Base-by-base conservation (phyloP, 1,140 invertebrate genomes). In the Bombus affinis region DNA sequence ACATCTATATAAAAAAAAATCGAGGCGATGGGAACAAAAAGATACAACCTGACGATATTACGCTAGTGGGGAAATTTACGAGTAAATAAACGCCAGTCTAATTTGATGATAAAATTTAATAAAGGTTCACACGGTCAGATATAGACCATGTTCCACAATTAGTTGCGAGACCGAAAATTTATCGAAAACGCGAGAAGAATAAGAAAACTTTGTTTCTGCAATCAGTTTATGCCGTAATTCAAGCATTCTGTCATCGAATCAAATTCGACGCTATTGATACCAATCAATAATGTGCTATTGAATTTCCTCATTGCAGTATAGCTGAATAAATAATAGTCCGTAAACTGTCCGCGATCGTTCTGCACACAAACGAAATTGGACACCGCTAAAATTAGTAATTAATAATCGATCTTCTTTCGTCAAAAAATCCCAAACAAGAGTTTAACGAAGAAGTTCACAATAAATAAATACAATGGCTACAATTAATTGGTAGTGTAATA, bases 21-120 rank as follows among this genome's bases (percentile, higher is more conserved):
- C 47, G 47, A 53, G 18, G 47, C 18, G 18, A 53, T 22, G 47
- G 8, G 8, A 42, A 62, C 1, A 10, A 62, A 74, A 44, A 57
- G 12, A 5, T 0, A 28, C 10, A 1, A 35, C 13, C 5, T 18
- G 35, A 28, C n/a, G 6, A 70, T 83, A 83, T 83, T 83, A 28
- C 74, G 22, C n/a, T 37, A 57, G 37, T 35, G 15, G 3, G 4
- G 18, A 68, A 83, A 83, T 78, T 78, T 83, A 71, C 39, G 82
- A 70, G 65, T 44, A 78, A 83, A 47, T 78, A 57, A 70, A 78
- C n/a, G 66, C 22, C 73, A 66, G 44, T 59, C n/a, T 22, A 32
- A 44, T 83, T 71, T n/a, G 37, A 47, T 13, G 39, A n/a, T 44
- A 57, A 71, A 78, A 78, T 83, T 83, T 83, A 83, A 83, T 83